Percentiles rank a stretch among this genome's conserved stretches.
Conservation (phyloP, 30 jellyfish, hydroid and myxozoan genomes). For the Cassiopea xamachana region DNA sequence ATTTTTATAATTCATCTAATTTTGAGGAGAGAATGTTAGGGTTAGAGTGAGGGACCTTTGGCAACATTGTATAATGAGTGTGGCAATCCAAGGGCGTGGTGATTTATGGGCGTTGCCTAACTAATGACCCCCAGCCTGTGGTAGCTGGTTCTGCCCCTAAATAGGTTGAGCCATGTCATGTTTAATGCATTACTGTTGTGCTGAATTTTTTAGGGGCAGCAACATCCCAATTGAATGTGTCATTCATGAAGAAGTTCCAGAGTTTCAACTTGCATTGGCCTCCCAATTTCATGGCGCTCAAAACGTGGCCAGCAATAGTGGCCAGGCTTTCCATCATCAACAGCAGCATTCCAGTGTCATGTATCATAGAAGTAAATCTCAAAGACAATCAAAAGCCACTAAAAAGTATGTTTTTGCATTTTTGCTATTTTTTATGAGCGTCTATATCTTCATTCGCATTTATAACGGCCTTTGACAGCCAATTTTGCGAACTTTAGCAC, state of each 20-base stretch:
- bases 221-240: slow-evolving; percentile 41
- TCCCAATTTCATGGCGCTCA: slow-evolving; percentile 33
- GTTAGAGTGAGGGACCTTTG: no score
- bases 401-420: slow-evolving; percentile 66
- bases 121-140: no score
- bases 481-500: no score
- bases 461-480: no score
- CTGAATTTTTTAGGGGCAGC: slow-evolving; percentile 16
- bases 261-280: slow-evolving; percentile 48
- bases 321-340: slow-evolving; percentile 54
- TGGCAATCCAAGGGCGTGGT: no score
- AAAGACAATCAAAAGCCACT: slow-evolving; percentile 90
- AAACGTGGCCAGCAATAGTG: slow-evolving; percentile 16
- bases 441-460: not conserved
- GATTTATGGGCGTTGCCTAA: no score
- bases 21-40: no score
- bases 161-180: no score
- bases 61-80: no score
- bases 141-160: no score
- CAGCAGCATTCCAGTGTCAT: slow-evolving; percentile 65
- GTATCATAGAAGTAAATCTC: slow-evolving; percentile 81
- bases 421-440: not conserved
- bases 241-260: slow-evolving; percentile 64
- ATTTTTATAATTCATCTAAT: no score
- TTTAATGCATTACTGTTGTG: no score